Evolutionary conservation across 2,797 vertebrate genomes (phyloP).

Genomic region (Alfaro cultratus): DNA sequence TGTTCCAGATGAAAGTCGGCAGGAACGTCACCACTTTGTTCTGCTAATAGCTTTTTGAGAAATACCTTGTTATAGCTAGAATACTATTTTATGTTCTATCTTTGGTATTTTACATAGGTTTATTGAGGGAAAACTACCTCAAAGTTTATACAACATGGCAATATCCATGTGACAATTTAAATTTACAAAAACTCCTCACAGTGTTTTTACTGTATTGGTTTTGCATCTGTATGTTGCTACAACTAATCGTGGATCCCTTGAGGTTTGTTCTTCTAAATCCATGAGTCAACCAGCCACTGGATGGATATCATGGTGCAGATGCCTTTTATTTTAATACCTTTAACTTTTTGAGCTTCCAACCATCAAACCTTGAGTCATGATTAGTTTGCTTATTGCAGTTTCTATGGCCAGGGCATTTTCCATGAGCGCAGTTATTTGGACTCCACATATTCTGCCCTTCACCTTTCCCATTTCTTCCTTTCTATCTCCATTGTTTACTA

Average conservation of each 20-base stretch:
- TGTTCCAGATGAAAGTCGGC: neutral
- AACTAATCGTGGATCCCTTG: no score
- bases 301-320: neutral
- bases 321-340: neutral
- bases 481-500: constrained; percentile 69
- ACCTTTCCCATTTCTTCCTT: constrained; percentile 47
- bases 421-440: constrained; percentile 23
- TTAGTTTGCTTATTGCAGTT: constrained; percentile 7
- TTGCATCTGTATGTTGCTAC: no score
- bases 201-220: no score
- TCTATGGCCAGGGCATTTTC: constrained; percentile 2
- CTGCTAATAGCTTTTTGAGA: neutral
- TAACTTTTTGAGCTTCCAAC: neutral
- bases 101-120: neutral
- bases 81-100: neutral
- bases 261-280: no score
- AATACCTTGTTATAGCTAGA: neutral
- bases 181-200: neutral
- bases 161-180: neutral
- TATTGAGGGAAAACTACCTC: no score
- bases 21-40: neutral
- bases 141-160: neutral
- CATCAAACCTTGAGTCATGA: neutral
- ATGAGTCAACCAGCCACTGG: neutral
- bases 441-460: constrained; percentile 46